Evolutionary conservation across 2,113 vertebrate genomes (phyloP).

Genomic region (Rhea americana): DNA sequence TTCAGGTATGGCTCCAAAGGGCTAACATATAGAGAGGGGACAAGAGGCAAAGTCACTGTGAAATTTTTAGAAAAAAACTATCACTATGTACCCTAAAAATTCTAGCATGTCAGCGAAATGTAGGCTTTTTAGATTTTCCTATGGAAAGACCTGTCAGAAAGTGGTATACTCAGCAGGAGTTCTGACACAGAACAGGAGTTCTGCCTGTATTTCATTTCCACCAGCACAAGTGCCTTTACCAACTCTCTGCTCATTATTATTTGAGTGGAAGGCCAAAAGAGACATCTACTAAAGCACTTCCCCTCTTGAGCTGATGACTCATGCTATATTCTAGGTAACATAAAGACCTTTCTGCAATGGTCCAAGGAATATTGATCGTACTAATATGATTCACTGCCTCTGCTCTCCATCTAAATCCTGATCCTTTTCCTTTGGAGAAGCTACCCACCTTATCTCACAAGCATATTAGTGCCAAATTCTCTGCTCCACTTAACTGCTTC

Average conservation of each 20-base stretch:
- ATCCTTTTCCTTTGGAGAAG: neutral
- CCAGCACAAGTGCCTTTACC: neutral
- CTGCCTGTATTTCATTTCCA: neutral
- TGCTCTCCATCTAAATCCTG: neutral
- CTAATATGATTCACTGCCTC: conserved; percentile 9
- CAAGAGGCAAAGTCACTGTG: neutral
- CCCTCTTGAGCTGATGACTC: neutral
- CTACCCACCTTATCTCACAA: neutral
- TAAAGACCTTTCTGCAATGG: neutral
- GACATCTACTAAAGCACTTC: neutral
- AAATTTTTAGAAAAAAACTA: neutral
- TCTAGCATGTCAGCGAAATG: neutral
- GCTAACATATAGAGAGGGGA: neutral
- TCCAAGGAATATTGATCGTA: conserved; percentile 29
- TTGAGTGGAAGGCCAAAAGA: neutral
- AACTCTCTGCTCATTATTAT: neutral
- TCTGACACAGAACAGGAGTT: neutral
- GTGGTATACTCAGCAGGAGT: neutral
- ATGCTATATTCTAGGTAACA: neutral
- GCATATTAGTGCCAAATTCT: neutral
- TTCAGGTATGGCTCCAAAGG: neutral
- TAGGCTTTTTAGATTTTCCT: neutral
- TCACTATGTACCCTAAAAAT: neutral
- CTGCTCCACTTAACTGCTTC: neutral
- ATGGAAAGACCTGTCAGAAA: neutral